Evolutionary conservation across 2,888 invertebrate species (phyloP), one percentile per base, ranked within the genome.

Genomic region (Panopea generosa): DNA sequence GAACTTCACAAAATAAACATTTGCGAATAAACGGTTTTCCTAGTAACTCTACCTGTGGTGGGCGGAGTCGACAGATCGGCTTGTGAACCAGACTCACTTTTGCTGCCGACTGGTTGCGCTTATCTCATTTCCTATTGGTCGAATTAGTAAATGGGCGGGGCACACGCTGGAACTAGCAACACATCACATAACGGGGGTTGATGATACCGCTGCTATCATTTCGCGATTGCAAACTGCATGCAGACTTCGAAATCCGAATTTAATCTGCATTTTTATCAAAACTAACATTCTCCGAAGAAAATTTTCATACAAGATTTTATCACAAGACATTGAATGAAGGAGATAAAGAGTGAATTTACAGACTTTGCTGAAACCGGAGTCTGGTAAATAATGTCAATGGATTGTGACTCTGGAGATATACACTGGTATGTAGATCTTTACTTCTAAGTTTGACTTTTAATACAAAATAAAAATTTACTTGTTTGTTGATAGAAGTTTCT

Each of bases 1-100:
- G 20, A 45, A 55, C 60, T 57, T 72, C 47, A 59, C 60, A 60
- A 72, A 72, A 72, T 67, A 68, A 77, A 77, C 77, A 70, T 63
- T 57, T 70, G 20, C 59, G 57, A 53, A 68, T n/a, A 20, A 52
- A 49, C 49, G 43, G 53, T 60, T 43, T 72, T 59, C 56, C 60
- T 20, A 33, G 66, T 65, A 72, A 72, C 55, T 33, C 65, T 56
- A 72, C 61, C 52, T 27, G 18, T n/a, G 22, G 56, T 60, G 55
- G 72, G 72, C 55, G 72, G 66, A 20, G 66, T 24, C 55, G 20
- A 40, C 24, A 20, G 4, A 22, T 29, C 53, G 26, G 60, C 60
- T 38, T 61, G 71, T 61, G 66, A 49, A 26, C 16, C 33, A 26
- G 66, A 53, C 43, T 47, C 56, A 53, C 33, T 33, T 33, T 11